Conservation (phyloP, 1,140 invertebrate species). For the Hestina assimilis region DNA sequence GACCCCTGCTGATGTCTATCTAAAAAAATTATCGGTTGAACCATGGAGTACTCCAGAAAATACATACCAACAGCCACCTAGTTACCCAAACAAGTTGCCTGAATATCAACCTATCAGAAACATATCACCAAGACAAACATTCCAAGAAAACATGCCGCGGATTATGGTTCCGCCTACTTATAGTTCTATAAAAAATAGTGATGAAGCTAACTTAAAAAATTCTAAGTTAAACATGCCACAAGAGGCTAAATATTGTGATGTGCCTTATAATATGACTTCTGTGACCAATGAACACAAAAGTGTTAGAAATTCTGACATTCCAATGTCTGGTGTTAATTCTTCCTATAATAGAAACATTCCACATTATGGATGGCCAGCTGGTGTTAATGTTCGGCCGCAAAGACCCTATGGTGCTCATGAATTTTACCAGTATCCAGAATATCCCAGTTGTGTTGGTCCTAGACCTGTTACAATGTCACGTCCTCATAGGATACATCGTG, state of each 20-base stretch:
- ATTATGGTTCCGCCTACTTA: conserved; percentile 68
- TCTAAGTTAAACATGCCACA: conserved; percentile 48
- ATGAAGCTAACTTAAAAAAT: conserved; percentile 57
- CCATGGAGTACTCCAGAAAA: conserved; percentile 53
- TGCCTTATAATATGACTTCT: conserved; percentile 69
- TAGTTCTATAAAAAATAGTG: conserved; percentile 53
- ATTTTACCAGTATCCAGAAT: conserved; percentile 61
- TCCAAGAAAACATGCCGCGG: conserved; percentile 76
- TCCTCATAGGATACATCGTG: conserved; percentile 42
- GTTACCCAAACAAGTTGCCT: conserved; percentile 54
- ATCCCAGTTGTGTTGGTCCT: conserved; percentile 48
- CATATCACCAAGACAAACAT: conserved; percentile 76
- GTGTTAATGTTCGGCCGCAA: conserved; percentile 45
- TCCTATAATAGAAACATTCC: conserved; percentile 35
- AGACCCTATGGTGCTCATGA: conserved; percentile 57
- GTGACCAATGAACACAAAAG: conserved; percentile 59
- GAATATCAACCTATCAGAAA: conserved; percentile 64
- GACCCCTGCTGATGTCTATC: conserved; percentile 42
- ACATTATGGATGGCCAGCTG: conserved; percentile 50
- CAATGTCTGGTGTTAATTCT: conserved; percentile 51
- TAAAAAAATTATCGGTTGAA: conserved; percentile 53
- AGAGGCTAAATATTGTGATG: conserved; percentile 70
- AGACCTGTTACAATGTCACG: conserved; percentile 47
- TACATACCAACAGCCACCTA: conserved; percentile 49
- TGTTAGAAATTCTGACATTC: conserved; percentile 52